These are phyloP conservation scores for Nylanderia fulva DNA, from an alignment of 1,140 invertebrate species.

Conservation along the genomic window DNA sequence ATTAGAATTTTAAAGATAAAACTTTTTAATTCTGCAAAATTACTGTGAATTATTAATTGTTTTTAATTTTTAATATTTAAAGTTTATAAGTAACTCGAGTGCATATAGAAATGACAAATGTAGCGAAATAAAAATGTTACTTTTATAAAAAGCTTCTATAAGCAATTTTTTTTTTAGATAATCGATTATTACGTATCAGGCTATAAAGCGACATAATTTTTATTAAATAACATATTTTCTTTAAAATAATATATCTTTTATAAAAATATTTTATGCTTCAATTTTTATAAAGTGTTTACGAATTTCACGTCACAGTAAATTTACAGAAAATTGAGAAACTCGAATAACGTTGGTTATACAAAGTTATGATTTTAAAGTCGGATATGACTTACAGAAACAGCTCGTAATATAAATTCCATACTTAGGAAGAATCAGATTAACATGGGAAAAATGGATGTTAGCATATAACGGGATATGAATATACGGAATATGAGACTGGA, in stretches of 20 bases:
- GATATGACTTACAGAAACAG: conserved; percentile 15
- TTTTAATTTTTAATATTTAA: neutral
- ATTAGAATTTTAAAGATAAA: too few species aligned
- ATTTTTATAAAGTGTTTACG: neutral
- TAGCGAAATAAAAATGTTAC: neutral
- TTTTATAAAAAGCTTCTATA: neutral
- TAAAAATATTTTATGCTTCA: too few species aligned
- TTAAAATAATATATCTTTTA: neutral
- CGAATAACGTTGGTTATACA: neutral
- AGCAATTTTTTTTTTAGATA: neutral
- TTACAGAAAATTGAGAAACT: conserved; percentile 8
- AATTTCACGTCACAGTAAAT: neutral
- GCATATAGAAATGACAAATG: neutral
- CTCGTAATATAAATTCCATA: conserved; percentile 33
- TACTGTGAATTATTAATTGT: neutral
- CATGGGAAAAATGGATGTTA: conserved; percentile 26
- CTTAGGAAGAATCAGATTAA: conserved; percentile 51
- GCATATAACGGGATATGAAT: conserved; percentile 18
- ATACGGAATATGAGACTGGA: conserved; percentile 7
- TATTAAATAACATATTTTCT: neutral
- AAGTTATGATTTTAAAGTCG: conserved; percentile 20
- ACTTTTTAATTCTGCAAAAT: neutral
- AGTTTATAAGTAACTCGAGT: neutral
- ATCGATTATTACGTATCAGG: neutral
- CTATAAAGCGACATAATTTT: neutral